A percentile compares a stretch with the other conserved stretches of the same genome.
phyloP scores from a whole-genome alignment of 1,140 invertebrate genomes.

The Leucophenga varia region DNA sequence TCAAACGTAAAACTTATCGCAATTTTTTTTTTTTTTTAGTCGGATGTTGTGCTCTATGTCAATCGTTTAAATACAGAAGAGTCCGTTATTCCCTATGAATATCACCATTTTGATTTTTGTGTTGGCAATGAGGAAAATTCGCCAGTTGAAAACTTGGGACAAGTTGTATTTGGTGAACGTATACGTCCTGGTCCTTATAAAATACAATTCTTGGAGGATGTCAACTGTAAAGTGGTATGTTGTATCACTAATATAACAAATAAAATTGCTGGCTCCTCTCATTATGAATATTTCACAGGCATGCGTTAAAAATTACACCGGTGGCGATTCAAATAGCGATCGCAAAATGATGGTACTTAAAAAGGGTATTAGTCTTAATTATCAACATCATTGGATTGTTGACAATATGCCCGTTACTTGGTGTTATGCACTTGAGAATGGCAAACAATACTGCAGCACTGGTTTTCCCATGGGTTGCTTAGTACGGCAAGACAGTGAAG shows the following conservation, averaged over 20 bases:
- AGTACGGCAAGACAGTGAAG: conserved; percentile 54
- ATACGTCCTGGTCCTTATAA: conserved; percentile 91
- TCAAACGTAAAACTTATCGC: not conserved
- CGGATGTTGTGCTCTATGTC: conserved; percentile 78
- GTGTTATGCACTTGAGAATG: conserved; percentile 82
- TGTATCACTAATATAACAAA: not conserved
- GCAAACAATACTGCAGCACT: conserved; percentile 82
- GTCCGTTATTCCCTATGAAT: conserved; percentile 97
- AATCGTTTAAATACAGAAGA: conserved; percentile 96
- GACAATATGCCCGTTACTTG: conserved; percentile 98
- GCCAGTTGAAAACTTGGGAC: conserved; percentile 97
- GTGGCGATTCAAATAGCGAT: conserved; percentile 64
- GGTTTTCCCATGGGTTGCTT: conserved; percentile 99
- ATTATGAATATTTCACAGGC: conserved; percentile 22
- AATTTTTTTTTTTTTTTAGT: conserved; percentile 18
- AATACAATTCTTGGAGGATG: conserved; percentile 72
- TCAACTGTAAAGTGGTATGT: conserved; percentile 67
- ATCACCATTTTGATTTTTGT: conserved; percentile 97
- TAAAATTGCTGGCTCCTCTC: not conserved
- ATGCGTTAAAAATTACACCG: conserved; percentile 73
- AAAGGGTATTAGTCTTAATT: conserved; percentile 94
- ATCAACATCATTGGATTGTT: conserved; percentile 98
- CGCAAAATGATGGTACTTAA: conserved; percentile 79
- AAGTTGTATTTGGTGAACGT: conserved; percentile 97
- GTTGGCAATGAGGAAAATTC: conserved; percentile 68